Percentiles rank a stretch among this genome's conserved stretches.
phyloP scores from a whole-genome alignment of 2,113 vertebrate genomes.

The Echinops telfairi region DNA sequence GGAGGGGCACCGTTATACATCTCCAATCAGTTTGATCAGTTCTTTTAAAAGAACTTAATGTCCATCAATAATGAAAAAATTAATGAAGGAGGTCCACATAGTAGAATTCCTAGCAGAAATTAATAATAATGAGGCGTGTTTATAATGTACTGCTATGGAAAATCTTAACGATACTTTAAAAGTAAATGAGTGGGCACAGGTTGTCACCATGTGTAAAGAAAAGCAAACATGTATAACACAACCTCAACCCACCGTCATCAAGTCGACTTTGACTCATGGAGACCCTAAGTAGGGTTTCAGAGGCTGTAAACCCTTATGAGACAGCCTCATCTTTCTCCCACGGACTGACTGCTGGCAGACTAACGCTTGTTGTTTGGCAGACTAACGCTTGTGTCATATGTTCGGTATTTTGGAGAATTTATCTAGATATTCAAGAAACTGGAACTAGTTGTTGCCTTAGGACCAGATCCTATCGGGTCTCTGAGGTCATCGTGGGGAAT shows the following conservation, averaged over 20 bases:
- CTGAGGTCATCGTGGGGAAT: neutral
- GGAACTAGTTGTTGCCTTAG: constrained; percentile 8
- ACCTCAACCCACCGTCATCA: too few species aligned
- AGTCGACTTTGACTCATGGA: too few species aligned
- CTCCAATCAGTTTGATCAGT: too few species aligned
- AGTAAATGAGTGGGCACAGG: neutral
- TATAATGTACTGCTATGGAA: neutral
- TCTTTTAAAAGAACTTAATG: neutral
- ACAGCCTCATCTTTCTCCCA: too few species aligned
- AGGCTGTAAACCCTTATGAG: too few species aligned
- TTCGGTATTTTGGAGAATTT: constrained; percentile 37
- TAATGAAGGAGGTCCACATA: neutral
- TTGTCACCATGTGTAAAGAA: neutral
- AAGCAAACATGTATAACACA: neutral
- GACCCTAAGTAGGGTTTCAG: too few species aligned
- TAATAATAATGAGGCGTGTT: neutral
- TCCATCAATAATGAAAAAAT: neutral
- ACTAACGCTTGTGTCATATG: neutral
- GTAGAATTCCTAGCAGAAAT: neutral
- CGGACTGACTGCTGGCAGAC: too few species aligned
- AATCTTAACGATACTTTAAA: neutral
- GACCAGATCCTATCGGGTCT: neutral
- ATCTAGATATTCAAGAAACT: constrained; percentile 2
- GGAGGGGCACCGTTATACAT: too few species aligned
- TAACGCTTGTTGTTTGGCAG: too few species aligned